phyloP scores from a whole-genome alignment of 2,797 vertebrate species.

The Myotis findleyi region DNA sequence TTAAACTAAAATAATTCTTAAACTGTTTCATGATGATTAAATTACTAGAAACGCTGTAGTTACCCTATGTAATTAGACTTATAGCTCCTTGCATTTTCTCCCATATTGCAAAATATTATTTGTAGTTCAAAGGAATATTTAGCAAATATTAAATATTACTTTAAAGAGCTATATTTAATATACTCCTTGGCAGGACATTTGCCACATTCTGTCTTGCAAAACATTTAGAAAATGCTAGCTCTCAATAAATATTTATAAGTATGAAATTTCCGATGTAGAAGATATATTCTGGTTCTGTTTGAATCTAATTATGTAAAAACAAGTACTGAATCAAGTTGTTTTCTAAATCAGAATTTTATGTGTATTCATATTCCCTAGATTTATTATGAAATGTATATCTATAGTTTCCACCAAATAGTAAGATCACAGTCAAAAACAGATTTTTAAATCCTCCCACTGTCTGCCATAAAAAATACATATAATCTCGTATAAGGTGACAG shows the following conservation, averaged over 20 bases:
- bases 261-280: background rate
- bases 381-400: slow-evolving; percentile 4
- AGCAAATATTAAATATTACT: slow-evolving; percentile 35
- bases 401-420: background rate
- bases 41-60: background rate
- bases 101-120: background rate
- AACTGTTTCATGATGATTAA: background rate
- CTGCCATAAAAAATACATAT: background rate
- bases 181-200: background rate
- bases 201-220: background rate
- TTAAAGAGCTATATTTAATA: slow-evolving; percentile 17
- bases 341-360: slow-evolving; percentile 14
- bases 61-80: background rate
- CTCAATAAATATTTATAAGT: slow-evolving; percentile 50
- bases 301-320: slow-evolving; percentile 11
- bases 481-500: slow-evolving; percentile 1
- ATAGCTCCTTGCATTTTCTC: background rate
- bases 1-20: slow-evolving; percentile 37
- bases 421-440: background rate
- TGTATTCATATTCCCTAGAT: background rate
- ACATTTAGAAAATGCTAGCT: slow-evolving; percentile 35
- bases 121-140: background rate
- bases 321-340: background rate
- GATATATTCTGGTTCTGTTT: background rate
- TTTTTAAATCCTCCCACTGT: slow-evolving; percentile 18